Evolutionary conservation across 2,888 invertebrate genomes (phyloP).

Genomic region (Eurytoma californica): DNA sequence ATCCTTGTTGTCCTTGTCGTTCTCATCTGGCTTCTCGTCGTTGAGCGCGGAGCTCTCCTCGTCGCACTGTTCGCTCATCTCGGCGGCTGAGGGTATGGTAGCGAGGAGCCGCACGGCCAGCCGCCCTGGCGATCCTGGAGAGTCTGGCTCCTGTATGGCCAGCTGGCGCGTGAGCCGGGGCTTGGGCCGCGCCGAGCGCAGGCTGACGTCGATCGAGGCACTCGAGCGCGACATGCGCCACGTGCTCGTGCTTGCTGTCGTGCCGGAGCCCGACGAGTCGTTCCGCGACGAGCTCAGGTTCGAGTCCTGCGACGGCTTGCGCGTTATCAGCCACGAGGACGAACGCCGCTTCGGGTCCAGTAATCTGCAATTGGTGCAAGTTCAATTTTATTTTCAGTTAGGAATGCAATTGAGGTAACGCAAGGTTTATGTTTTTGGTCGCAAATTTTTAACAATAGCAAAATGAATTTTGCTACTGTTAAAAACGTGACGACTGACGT

Average conservation of each 20-base stretch:
- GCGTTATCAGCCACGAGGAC: conserved; percentile 92
- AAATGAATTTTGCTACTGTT: too few species aligned
- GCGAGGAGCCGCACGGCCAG: conserved; percentile 81
- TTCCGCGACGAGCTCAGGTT: conserved; percentile 92
- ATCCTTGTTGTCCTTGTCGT: conserved; percentile 18
- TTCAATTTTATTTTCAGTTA: not conserved
- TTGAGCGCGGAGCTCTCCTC: conserved; percentile 70
- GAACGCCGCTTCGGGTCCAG: conserved; percentile 81
- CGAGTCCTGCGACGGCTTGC: conserved; percentile 94
- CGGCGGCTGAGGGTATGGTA: conserved; percentile 85
- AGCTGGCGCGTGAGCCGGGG: conserved; percentile 88
- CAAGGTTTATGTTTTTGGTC: too few species aligned
- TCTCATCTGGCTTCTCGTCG: conserved; percentile 27
- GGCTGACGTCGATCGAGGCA: conserved; percentile 79
- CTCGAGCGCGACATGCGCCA: conserved; percentile 92
- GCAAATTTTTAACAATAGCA: too few species aligned
- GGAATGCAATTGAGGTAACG: too few species aligned
- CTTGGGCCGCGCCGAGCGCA: conserved; percentile 75
- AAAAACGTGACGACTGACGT: too few species aligned
- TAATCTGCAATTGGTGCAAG: conserved; percentile 15
- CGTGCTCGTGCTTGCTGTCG: conserved; percentile 92
- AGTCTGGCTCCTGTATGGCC: conserved; percentile 87
- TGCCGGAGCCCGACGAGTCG: conserved; percentile 92
- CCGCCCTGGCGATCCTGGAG: conserved; percentile 78
- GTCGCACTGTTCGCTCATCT: conserved; percentile 82